Percentiles rank a stretch among this genome's conserved stretches.
phyloP scores from a whole-genome alignment of 2,113 vertebrate species.

The Prionailurus bengalensis region DNA sequence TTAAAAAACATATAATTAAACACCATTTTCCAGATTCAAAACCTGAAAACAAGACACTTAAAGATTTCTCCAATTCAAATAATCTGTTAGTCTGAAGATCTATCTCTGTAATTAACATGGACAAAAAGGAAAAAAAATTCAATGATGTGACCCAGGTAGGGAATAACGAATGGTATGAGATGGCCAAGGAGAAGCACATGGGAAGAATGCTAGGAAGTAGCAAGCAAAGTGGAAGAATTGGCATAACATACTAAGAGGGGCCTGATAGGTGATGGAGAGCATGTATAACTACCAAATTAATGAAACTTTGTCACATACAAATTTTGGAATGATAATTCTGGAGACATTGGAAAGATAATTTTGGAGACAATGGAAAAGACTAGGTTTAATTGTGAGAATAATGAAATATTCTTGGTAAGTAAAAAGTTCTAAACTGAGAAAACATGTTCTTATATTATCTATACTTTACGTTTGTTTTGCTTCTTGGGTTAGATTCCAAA shows the following conservation, averaged over 20 bases:
- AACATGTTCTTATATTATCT: background rate
- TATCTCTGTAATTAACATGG: background rate
- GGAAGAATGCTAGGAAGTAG: fast-evolving
- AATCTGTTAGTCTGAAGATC: background rate
- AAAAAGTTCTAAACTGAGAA: background rate
- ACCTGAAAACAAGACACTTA: background rate
- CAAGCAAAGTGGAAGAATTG: background rate
- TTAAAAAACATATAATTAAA: background rate
- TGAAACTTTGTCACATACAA: background rate
- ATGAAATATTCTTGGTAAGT: background rate
- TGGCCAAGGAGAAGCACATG: fast-evolving
- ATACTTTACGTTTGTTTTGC: background rate
- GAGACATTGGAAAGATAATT: background rate
- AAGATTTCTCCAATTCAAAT: background rate
- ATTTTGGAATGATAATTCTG: background rate
- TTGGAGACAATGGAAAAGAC: background rate
- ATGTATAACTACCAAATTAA: background rate
- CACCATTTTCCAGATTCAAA: background rate
- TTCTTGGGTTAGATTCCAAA: background rate
- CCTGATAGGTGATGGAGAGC: fast-evolving
- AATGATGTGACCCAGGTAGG: background rate
- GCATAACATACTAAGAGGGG: fast-evolving
- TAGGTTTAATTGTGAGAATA: background rate
- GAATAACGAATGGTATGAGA: background rate
- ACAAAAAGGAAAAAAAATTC: background rate